Conservation (phyloP, 2,113 vertebrate genomes). For the Danionella cerebrum region DNA sequence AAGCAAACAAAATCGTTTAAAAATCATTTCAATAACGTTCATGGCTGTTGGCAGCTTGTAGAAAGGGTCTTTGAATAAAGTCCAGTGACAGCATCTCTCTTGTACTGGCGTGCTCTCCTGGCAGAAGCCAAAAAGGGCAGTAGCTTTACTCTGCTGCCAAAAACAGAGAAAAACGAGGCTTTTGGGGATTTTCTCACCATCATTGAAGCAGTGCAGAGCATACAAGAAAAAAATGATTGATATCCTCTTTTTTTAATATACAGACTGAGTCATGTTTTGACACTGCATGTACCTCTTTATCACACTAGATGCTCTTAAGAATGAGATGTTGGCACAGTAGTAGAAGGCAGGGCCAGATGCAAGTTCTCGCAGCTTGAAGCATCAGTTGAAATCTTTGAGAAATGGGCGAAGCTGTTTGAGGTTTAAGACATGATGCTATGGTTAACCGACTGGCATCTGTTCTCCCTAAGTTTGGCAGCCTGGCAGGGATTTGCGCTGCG, state of each 20-base stretch:
- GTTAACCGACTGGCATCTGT: slow-evolving; percentile 32
- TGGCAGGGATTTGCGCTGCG: not conserved
- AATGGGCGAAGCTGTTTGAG: slow-evolving; percentile 2
- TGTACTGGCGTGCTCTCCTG: not conserved
- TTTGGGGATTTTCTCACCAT: slow-evolving; percentile 7
- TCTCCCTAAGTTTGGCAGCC: not conserved
- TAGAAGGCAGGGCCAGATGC: not conserved
- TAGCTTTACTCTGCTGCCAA: not conserved
- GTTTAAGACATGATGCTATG: slow-evolving; percentile 4
- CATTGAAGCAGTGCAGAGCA: not conserved
- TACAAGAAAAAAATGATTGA: not conserved
- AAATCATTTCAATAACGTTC: not conserved
- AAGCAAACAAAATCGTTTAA: no score
- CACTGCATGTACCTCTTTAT: not conserved
- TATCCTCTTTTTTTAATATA: not conserved
- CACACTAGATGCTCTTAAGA: not conserved
- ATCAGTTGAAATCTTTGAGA: not conserved
- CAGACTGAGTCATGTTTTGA: not conserved
- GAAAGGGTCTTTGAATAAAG: not conserved
- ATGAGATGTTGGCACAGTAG: not conserved
- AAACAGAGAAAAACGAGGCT: not conserved
- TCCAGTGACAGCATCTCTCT: not conserved
- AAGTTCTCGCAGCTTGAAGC: not conserved
- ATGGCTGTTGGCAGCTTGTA: not conserved
- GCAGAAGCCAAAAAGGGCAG: not conserved